Percentiles rank a stretch among this genome's conserved stretches.
phyloP scores from a whole-genome alignment of 64 coral and sea anemone species.

The Catalaphyllia jardinei region DNA sequence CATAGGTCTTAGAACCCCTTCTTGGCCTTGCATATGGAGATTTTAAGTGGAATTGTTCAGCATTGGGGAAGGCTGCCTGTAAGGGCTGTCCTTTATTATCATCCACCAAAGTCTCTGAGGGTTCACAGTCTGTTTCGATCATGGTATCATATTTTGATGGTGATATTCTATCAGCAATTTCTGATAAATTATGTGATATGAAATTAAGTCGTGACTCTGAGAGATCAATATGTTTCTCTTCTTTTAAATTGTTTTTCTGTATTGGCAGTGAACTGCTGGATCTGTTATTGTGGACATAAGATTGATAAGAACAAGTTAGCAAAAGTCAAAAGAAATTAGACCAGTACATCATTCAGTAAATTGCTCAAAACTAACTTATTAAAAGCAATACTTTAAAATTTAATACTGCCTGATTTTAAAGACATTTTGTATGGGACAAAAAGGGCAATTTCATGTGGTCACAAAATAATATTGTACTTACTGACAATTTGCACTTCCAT shows the following conservation, averaged over 20 bases:
- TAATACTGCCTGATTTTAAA: too few relatives aligned
- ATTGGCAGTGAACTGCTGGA: not conserved
- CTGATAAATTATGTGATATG: constrained; percentile 75
- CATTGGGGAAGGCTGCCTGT: not conserved
- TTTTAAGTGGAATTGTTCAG: constrained; percentile 20
- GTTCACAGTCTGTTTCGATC: constrained; percentile 28
- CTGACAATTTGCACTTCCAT: not conserved
- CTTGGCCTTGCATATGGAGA: constrained; percentile 70
- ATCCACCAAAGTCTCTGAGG: not conserved
- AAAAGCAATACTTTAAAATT: too few relatives aligned
- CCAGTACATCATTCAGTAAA: too few relatives aligned
- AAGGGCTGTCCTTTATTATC: constrained; percentile 20
- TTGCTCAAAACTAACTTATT: too few relatives aligned
- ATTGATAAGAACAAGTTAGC: not conserved
- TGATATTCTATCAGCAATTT: constrained; percentile 89
- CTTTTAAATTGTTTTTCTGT: constrained; percentile 5
- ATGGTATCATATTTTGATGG: constrained; percentile 36
- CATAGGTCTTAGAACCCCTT: constrained; percentile 43
- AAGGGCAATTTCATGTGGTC: not conserved
- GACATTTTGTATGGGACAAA: too few relatives aligned
- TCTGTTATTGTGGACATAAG: not conserved
- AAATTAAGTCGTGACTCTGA: constrained; percentile 78
- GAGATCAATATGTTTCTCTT: constrained; percentile 36
- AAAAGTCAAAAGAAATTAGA: too few relatives aligned
- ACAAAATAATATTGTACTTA: not conserved